phyloP scores from a whole-genome alignment of 1,140 invertebrate species.

The Lethocerus indicus region DNA sequence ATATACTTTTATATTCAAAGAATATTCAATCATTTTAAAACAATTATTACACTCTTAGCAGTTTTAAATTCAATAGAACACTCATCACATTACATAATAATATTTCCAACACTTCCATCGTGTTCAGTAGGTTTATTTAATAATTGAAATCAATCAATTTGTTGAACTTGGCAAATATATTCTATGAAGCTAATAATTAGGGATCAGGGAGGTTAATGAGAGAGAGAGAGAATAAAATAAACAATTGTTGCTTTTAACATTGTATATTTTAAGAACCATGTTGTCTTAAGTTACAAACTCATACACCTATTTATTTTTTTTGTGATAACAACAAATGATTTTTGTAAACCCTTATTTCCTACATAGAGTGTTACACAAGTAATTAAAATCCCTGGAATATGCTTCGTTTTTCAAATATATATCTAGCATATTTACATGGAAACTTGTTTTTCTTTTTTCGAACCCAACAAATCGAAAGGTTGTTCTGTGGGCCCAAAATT shows the following conservation, averaged over 20 bases:
- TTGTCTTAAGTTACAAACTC: slow-evolving; percentile 12
- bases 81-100: too few species aligned
- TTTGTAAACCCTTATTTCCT: slow-evolving; percentile 2
- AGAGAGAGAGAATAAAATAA: too few species aligned
- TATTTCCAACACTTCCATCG: too few species aligned
- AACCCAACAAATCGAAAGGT: neutral
- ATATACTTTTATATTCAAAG: too few species aligned
- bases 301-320: slow-evolving; percentile 13
- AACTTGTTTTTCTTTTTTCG: neutral
- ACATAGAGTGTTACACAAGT: slow-evolving; percentile 2
- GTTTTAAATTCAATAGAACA: too few species aligned
- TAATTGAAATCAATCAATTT: too few species aligned
- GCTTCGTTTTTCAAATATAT: slow-evolving; percentile 1
- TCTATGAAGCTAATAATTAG: too few species aligned
- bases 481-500: neutral
- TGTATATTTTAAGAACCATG: slow-evolving; percentile 11
- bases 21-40: too few species aligned
- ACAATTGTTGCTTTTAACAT: slow-evolving; percentile 7
- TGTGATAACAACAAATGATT: slow-evolving; percentile 11
- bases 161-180: too few species aligned
- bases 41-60: too few species aligned
- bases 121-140: too few species aligned
- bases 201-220: too few species aligned
- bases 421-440: slow-evolving; percentile 3
- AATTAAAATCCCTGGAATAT: slow-evolving; percentile 6